Base-by-base conservation (phyloP, 2,888 invertebrate species). In the Campoplex nolae region DNA sequence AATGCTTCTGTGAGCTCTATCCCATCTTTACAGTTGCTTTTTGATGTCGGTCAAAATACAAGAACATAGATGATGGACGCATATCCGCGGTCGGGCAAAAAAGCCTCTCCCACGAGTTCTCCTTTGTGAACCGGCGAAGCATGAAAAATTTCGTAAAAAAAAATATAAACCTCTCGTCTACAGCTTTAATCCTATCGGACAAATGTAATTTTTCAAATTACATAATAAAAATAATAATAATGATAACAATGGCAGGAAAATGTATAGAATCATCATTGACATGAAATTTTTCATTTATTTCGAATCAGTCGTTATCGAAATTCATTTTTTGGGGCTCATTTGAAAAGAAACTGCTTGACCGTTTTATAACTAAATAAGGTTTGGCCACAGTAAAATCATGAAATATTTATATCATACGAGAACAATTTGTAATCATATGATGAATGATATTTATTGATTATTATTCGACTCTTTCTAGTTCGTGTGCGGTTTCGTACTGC, bases 401-500 rank as follows among this genome's bases (percentile, higher is more conserved):
- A 16, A 32, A 32, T 62, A 62, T 32, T 62, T 62, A 62, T 62
- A 16, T 32, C 16, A 1, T 62, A 62, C 32, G 11, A 16, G 16
- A 62, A 62, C 32, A 32, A 62, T 16, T 62, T 62, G 0, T 32
- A 62, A 62, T 73, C 11, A 45, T 62, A 38, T 1, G 42, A 75
- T 62, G 23, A n/a, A 23, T 32, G 16, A n/a, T 38, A 3, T n/a
- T 11, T 58, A 54, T 58, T 11, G 9, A 65, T 62, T 28, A 62
- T 65, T 54, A 42, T 48, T 54, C 45, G 18, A 51, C 68, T 51
- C 18, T 56, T 94, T 94, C 58, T 94, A 96, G 96, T 95, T 96
- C 86, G 95, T 96, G 16, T 95, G 96, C 90, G 96, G 95, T 35
- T 95, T 95, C 83, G 95, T 96, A 45, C 94, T 96, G 11, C 94